These are phyloP conservation scores for Tenthredo scrophulariae DNA, from an alignment of 2,888 invertebrate genomes.

Conservation along the genomic window DNA sequence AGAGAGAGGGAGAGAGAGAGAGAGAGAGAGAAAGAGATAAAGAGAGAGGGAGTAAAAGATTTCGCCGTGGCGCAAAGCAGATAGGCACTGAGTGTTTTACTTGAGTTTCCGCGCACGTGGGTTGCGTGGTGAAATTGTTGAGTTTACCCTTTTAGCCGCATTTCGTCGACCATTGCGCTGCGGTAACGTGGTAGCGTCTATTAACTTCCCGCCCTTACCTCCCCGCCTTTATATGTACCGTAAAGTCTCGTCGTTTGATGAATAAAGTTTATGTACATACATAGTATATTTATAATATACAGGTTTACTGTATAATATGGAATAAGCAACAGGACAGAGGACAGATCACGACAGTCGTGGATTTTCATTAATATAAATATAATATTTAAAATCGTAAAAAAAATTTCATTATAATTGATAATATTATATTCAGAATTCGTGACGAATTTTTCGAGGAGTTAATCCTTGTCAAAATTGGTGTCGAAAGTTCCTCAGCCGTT, in stretches of 20 bases:
- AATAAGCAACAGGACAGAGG: background rate
- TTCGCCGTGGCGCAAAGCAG: background rate
- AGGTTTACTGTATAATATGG: background rate
- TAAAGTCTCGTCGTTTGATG: conserved; percentile 1
- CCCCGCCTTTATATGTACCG: background rate
- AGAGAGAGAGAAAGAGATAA: background rate
- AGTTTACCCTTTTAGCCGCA: conserved; percentile 29
- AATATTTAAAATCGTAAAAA: background rate
- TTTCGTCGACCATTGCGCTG: conserved; percentile 15
- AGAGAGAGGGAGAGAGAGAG: background rate
- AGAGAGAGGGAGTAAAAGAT: background rate
- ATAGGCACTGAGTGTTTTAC: conserved; percentile 12
- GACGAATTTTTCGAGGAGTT: too few relatives aligned
- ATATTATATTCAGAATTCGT: too few relatives aligned
- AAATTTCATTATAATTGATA: background rate
- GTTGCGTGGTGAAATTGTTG: conserved; percentile 8
- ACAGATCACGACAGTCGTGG: too few relatives aligned
- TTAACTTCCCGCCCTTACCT: background rate
- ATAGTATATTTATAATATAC: background rate
- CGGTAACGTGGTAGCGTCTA: conserved; percentile 20
- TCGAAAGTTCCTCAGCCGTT: too few relatives aligned
- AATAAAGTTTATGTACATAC: background rate
- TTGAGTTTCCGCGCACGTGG: background rate
- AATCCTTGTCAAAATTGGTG: too few relatives aligned
- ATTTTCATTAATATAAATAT: background rate